Percentiles rank a stretch among this genome's conserved stretches.
Evolutionary conservation across 2,797 vertebrate species (phyloP).

Genomic region (Dallia pectoralis): DNA sequence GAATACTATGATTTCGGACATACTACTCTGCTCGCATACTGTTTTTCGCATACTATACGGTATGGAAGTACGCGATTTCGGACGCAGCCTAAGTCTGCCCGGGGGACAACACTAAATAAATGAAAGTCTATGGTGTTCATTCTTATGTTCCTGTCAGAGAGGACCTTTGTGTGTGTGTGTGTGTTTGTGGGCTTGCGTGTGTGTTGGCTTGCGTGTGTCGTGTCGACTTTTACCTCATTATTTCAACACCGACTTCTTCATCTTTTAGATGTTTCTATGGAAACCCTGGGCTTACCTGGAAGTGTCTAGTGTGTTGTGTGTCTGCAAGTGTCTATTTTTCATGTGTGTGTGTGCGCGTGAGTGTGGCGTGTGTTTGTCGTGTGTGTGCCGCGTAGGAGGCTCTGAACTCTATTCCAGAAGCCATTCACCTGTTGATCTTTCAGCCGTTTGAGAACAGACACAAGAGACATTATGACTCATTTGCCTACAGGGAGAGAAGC

Average conservation of each 20-base stretch:
- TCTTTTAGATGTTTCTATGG: conserved; percentile 53
- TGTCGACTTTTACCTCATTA: conserved; percentile 46
- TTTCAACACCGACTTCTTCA: conserved; percentile 16
- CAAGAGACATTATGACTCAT: neutral
- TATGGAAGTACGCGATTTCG: too few species aligned
- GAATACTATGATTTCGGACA: too few species aligned
- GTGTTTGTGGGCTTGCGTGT: neutral
- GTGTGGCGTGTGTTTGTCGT: neutral
- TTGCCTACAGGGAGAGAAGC: conserved; percentile 4
- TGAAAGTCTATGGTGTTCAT: conserved; percentile 32
- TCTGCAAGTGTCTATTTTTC: neutral
- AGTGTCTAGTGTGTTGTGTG: neutral
- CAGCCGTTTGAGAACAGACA: neutral
- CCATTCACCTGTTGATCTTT: conserved; percentile 8
- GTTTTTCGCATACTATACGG: too few species aligned
- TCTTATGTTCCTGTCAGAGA: conserved; percentile 43
- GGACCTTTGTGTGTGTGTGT: conserved; percentile 10
- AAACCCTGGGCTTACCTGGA: conserved; percentile 44
- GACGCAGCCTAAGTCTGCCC: too few species aligned
- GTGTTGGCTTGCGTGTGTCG: neutral
- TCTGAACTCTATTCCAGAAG: conserved; percentile 1
- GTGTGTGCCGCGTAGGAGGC: neutral
- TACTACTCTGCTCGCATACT: too few species aligned
- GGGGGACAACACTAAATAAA: conserved; percentile 24
- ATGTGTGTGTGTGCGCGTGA: neutral